Percentiles rank a stretch among this genome's conserved stretches.
Conservation (phyloP, 2,888 invertebrate genomes). For the Gasteruption jaculator region DNA sequence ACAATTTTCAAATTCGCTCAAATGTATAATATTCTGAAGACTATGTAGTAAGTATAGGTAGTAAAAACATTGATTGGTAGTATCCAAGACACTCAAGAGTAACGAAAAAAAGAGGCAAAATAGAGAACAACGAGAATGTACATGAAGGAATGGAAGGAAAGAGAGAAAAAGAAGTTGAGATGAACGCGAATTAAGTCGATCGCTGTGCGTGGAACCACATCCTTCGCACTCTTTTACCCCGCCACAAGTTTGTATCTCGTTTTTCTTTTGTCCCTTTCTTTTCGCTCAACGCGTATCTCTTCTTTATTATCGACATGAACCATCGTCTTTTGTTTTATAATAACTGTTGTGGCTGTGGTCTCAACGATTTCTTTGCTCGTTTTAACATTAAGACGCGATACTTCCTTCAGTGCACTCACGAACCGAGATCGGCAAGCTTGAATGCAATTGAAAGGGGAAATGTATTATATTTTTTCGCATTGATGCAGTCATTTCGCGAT, state of each 20-base stretch:
- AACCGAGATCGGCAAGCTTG: constrained; percentile 14
- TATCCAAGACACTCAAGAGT: no score
- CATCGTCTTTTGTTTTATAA: constrained; percentile 50
- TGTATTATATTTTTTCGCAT: neutral
- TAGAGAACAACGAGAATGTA: no score
- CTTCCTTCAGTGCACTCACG: constrained; percentile 14
- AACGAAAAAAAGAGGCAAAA: no score
- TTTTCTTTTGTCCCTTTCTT: constrained; percentile 31
- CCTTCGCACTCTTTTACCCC: constrained; percentile 41
- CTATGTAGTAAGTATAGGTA: no score
- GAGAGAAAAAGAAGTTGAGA: constrained; percentile 40
- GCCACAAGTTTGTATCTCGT: constrained; percentile 34
- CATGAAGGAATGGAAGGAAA: constrained; percentile 31
- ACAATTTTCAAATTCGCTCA: no score
- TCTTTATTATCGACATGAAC: constrained; percentile 48
- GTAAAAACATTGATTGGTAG: no score
- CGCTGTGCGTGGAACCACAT: constrained; percentile 51
- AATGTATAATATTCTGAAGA: no score
- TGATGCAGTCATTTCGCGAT: no score
- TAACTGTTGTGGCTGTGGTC: constrained; percentile 42
- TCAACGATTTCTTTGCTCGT: constrained; percentile 25
- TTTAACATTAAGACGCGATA: no score
- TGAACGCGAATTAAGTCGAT: constrained; percentile 50
- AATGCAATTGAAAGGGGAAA: neutral
- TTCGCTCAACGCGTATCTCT: constrained; percentile 35